Conservation (phyloP, 1,140 invertebrate genomes). For the Triops cancriformis region DNA sequence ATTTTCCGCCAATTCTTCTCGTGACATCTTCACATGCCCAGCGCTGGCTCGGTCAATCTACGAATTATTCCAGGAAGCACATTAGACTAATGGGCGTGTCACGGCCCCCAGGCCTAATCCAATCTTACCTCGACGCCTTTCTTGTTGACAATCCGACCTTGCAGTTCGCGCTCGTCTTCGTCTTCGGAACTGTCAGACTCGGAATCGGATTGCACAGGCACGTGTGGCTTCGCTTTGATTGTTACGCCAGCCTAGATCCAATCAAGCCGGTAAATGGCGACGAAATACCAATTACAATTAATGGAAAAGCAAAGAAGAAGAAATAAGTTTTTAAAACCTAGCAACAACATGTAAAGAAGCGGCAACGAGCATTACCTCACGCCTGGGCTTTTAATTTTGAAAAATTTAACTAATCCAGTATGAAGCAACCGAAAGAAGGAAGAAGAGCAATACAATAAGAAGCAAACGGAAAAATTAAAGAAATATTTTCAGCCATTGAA, state of each 20-base stretch:
- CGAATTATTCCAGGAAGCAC: conserved; percentile 32
- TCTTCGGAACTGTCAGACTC: conserved; percentile 44
- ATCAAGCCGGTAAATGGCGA: too few relatives aligned
- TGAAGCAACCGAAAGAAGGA: too few relatives aligned
- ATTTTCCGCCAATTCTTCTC: conserved; percentile 54
- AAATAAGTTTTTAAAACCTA: too few relatives aligned
- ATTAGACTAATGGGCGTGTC: conserved; percentile 4
- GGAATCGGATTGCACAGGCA: conserved; percentile 22
- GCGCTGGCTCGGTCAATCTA: conserved; percentile 83
- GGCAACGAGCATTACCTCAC: too few relatives aligned
- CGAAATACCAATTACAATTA: too few relatives aligned
- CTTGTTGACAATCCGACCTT: conserved; percentile 66
- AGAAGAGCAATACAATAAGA: too few relatives aligned
- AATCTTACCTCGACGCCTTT: conserved; percentile 60
- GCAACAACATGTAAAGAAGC: too few relatives aligned
- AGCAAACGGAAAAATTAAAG: too few relatives aligned
- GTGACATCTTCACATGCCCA: conserved; percentile 62
- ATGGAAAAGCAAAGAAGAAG: too few relatives aligned
- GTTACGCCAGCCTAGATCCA: not conserved
- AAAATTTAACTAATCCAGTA: too few relatives aligned
- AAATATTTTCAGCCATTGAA: too few relatives aligned
- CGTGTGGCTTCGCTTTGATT: not conserved
- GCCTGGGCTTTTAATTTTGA: too few relatives aligned
- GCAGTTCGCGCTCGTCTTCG: conserved; percentile 60
- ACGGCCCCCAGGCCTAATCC: not conserved